These are phyloP conservation scores for Clamator glandarius DNA, from an alignment of 2,797 vertebrate genomes.

Conservation along the genomic window DNA sequence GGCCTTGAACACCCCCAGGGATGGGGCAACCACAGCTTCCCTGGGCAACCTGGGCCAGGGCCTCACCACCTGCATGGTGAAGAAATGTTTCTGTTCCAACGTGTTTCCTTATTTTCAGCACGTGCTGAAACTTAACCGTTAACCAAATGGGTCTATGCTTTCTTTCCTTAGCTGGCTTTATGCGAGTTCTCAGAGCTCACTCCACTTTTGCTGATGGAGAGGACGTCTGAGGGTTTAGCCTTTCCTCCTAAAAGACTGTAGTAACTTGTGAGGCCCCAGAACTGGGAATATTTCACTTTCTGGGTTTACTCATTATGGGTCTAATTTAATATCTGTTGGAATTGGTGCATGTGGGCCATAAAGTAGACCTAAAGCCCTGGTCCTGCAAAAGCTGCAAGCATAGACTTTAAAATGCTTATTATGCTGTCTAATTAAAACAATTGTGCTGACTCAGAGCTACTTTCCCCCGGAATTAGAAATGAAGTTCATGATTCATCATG, in stretches of 20 bases:
- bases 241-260: no score
- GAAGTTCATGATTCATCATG: not conserved
- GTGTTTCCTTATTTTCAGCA: not conserved
- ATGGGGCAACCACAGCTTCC: no score
- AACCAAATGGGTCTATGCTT: fast-evolving
- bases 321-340: not conserved
- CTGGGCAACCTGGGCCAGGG: no score
- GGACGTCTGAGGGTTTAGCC: fast-evolving
- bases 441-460: not conserved
- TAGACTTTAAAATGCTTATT: not conserved
- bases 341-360: fast-evolving
- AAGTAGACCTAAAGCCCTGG: not conserved
- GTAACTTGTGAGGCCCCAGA: not conserved
- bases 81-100: no score
- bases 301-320: not conserved
- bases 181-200: fast-evolving
- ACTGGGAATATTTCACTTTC: not conserved
- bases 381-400: not conserved
- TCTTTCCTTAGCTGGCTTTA: not conserved
- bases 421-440: not conserved
- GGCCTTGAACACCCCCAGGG: no score
- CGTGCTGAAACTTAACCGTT: not conserved
- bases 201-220: fast-evolving
- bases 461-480: not conserved
- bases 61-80: no score